These are phyloP conservation scores for Canis aureus DNA, from an alignment of 2,113 vertebrate species.

Conservation along the genomic window DNA sequence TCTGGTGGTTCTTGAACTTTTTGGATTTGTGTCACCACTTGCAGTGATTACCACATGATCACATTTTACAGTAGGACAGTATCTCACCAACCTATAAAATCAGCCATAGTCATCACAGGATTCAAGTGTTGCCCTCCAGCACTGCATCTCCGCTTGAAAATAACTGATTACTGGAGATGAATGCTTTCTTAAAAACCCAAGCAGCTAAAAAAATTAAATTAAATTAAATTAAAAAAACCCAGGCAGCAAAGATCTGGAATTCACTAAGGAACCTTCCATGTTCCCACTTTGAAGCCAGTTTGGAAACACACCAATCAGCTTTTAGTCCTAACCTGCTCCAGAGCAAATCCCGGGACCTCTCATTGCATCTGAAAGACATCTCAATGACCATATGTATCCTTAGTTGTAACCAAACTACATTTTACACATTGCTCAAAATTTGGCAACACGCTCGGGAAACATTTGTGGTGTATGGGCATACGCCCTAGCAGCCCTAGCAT, in stretches of 20 bases:
- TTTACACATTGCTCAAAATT: constrained; percentile 79
- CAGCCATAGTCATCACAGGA: not conserved
- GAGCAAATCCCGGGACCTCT: not conserved
- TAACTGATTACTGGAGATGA: not conserved
- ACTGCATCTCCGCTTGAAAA: not conserved
- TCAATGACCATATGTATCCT: constrained; percentile 80
- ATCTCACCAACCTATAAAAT: not conserved
- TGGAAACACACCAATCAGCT: not conserved
- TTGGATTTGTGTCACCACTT: not conserved
- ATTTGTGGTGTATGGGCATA: constrained; percentile 70
- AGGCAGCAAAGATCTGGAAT: not conserved
- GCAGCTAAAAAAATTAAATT: too few species aligned
- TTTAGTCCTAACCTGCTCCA: constrained; percentile 36
- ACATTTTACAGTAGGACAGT: not conserved
- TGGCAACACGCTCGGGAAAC: constrained; percentile 76
- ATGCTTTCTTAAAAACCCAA: constrained; percentile 25
- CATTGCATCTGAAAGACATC: constrained; percentile 66
- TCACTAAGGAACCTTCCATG: not conserved
- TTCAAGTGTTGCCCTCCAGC: not conserved
- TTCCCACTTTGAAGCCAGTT: not conserved
- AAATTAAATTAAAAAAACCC: not conserved
- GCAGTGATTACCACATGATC: not conserved
- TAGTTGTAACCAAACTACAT: constrained; percentile 79
- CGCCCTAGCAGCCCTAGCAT: constrained; percentile 65
- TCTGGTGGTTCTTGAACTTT: constrained; percentile 15